Evolutionary conservation across 2,113 vertebrate genomes (phyloP).

Genomic region (Piprites chloris): DNA sequence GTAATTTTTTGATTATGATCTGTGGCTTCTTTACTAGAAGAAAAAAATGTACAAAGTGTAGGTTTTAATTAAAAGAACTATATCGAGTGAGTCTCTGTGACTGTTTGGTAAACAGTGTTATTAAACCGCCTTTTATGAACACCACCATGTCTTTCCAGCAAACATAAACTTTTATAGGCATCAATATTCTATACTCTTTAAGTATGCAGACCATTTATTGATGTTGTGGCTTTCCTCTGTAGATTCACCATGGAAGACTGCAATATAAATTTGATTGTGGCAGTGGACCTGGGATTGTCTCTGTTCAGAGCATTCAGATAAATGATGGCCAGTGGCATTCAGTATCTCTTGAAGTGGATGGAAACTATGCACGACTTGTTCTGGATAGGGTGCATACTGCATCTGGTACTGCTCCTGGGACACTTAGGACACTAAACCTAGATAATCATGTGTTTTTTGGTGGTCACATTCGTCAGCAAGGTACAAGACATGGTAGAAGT

Average conservation of each 20-base stretch:
- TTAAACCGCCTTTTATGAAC: neutral
- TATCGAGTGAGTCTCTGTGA: neutral
- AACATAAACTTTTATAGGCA: neutral
- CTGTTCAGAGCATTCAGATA: constrained; percentile 91
- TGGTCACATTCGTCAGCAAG: constrained; percentile 85
- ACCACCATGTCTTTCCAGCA: neutral
- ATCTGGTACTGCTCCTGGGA: constrained; percentile 91
- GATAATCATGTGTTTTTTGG: constrained; percentile 91
- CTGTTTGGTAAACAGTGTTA: neutral
- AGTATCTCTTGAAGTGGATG: constrained; percentile 88
- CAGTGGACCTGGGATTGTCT: constrained; percentile 92
- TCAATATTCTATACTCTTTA: neutral
- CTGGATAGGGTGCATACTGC: constrained; percentile 92
- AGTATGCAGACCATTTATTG: neutral
- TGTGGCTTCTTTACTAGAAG: neutral
- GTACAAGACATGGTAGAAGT: constrained; percentile 76
- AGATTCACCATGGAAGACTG: constrained; percentile 93
- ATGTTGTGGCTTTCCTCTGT: neutral
- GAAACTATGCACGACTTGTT: constrained; percentile 91
- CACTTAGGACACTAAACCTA: constrained; percentile 91
- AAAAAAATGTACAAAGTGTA: neutral
- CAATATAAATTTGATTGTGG: constrained; percentile 98
- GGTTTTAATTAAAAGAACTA: neutral
- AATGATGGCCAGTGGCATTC: constrained; percentile 95
- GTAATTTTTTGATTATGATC: neutral